Evolutionary conservation across 2,797 vertebrate genomes (phyloP).

Genomic region (Nyctalus aviator): DNA sequence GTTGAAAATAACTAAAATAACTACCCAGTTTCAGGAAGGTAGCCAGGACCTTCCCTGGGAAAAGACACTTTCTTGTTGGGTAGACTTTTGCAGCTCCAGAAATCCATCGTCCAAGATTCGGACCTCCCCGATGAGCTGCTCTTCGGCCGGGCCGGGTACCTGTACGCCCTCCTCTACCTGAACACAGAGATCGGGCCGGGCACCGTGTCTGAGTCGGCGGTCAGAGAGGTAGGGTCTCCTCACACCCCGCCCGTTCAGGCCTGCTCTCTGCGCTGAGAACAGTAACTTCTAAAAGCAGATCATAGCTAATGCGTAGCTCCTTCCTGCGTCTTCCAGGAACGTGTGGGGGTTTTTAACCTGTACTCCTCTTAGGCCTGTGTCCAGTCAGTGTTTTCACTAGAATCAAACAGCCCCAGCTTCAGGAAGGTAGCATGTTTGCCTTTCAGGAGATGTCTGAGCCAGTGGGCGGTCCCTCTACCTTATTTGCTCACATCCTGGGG

Average conservation of each 20-base stretch:
- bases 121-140: conserved; percentile 96
- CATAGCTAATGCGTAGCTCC: not conserved
- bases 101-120: conserved; percentile 89
- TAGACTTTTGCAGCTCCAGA: conserved; percentile 95
- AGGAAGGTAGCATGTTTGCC: not conserved
- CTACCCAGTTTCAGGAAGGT: not conserved
- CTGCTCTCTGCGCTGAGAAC: not conserved
- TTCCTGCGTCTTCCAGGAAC: not conserved
- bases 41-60: not conserved
- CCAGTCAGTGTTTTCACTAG: not conserved
- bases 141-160: conserved; percentile 95
- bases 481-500: not conserved
- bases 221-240: conserved; percentile 90
- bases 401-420: not conserved
- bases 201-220: conserved; percentile 89
- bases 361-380: not conserved
- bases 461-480: not conserved
- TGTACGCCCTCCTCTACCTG: conserved; percentile 95
- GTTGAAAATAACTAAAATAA: not conserved
- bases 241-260: rapidly evolving
- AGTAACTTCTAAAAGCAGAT: not conserved
- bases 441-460: not conserved
- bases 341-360: not conserved
- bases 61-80: conserved; percentile 32
- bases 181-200: conserved; percentile 93